Percentiles rank a stretch among this genome's conserved stretches.
phyloP scores from a whole-genome alignment of 1,140 invertebrate species.

The Antheraea pernyi region DNA sequence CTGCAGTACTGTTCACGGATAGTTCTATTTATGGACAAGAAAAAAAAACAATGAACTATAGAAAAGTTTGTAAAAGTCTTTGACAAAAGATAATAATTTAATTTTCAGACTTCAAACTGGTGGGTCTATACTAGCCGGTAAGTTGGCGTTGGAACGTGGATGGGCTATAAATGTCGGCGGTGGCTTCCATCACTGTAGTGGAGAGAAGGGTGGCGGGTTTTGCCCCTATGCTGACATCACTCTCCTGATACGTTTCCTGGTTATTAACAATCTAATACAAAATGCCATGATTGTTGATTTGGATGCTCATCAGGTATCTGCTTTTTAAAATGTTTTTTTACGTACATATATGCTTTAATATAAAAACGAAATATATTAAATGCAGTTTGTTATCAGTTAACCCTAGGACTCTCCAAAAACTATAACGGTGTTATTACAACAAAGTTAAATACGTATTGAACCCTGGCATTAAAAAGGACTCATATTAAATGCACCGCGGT shows the following conservation, averaged over 20 bases:
- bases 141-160: conserved; percentile 88
- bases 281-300: conserved; percentile 93
- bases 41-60: no score
- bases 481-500: no score
- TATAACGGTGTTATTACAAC: no score
- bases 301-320: conserved; percentile 86
- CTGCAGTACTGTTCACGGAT: no score
- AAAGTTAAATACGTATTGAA: no score
- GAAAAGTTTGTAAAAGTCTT: no score
- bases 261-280: conserved; percentile 79
- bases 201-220: conserved; percentile 88
- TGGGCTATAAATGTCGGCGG: conserved; percentile 96
- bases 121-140: conserved; percentile 89
- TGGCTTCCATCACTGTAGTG: conserved; percentile 91
- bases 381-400: no score
- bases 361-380: no score
- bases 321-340: background rate
- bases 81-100: background rate
- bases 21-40: no score
- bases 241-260: conserved; percentile 84
- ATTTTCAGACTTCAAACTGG: conserved; percentile 86
- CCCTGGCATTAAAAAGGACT: no score
- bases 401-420: no score
- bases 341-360: no score
- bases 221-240: conserved; percentile 95